Base-by-base conservation (phyloP, 2,113 vertebrate genomes). In the Coreoperca whiteheadi region DNA sequence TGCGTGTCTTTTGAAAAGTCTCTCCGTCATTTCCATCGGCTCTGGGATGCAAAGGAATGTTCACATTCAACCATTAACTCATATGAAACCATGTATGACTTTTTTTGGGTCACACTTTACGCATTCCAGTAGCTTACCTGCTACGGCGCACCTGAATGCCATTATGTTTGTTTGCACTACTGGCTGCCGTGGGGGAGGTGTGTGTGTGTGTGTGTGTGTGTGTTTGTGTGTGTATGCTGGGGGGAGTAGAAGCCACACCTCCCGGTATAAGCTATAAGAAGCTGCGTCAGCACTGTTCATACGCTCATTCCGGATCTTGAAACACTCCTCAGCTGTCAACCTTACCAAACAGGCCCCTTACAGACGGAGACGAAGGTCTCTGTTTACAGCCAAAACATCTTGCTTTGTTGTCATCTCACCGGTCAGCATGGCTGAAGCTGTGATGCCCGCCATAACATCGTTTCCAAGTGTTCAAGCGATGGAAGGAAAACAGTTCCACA, bases 361-460 rank as follows among this genome's bases (percentile, higher is more conserved):
- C 85, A 87, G 89, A 79, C 85, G 68, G 16, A 77, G 51, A 60
- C 53, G 65, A 34, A 3, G 2, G 37, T 21, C n/a, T 79, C 25
- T 82, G 10, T 74, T 79, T 39, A 9, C 20, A 28, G 23, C 30
- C 68, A 34, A 73, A 8, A 34, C 63, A 15, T 50, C 4, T 61
- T 20, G 2, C 8, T 34, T 61, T 37, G 1, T 14, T 51, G 5
- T 32, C 8, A 3, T 11, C 10, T 28, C 41, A 43, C 7, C 37
- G 21, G 16, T 63, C 61, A 76, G 14, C 79, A 96, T 96, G 96
- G 95, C 90, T 67, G 94, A 95, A 66, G 91, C 93, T 12, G 20
- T 94, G 88, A 88, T 95, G 79, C 94, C 93, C 30, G 74, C 85
- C 3, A 66, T 92, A 1, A 65, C 85, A 12, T 67, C 93, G 9